Conservation (phyloP, 2,888 invertebrate genomes). For the Gortyna flavago region DNA sequence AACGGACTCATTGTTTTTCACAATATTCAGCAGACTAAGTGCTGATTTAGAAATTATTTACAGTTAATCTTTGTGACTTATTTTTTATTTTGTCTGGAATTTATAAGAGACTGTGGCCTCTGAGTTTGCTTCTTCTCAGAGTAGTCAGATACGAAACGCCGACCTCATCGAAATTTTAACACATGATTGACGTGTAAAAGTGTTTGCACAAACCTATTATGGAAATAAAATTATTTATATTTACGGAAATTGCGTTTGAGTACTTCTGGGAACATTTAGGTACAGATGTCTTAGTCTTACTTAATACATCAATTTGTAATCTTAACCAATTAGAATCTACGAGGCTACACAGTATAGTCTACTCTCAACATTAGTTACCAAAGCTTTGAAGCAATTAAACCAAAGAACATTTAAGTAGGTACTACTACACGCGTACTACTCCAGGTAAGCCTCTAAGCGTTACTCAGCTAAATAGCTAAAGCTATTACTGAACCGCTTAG, state of each 20-base stretch:
- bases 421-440: background rate
- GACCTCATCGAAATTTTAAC: background rate
- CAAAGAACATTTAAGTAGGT: background rate
- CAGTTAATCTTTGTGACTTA: too few species aligned
- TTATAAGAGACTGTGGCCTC: background rate
- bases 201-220: background rate
- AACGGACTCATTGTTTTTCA: background rate
- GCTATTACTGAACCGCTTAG: conserved; percentile 37
- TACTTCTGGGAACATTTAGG: too few species aligned
- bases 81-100: background rate
- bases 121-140: background rate
- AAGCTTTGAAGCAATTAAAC: conserved; percentile 21
- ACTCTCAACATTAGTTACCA: conserved; percentile 13
- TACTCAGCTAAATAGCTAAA: conserved; percentile 34
- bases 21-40: background rate
- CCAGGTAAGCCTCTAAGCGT: conserved; percentile 3
- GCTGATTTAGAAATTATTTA: background rate
- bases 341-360: background rate
- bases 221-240: background rate
- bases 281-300: background rate
- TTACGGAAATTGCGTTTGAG: too few species aligned
- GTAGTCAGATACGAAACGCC: background rate
- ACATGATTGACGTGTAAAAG: background rate
- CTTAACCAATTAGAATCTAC: background rate
- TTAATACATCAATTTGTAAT: background rate